phyloP scores from a whole-genome alignment of 2,113 vertebrate genomes.

The Prolemur simus region DNA sequence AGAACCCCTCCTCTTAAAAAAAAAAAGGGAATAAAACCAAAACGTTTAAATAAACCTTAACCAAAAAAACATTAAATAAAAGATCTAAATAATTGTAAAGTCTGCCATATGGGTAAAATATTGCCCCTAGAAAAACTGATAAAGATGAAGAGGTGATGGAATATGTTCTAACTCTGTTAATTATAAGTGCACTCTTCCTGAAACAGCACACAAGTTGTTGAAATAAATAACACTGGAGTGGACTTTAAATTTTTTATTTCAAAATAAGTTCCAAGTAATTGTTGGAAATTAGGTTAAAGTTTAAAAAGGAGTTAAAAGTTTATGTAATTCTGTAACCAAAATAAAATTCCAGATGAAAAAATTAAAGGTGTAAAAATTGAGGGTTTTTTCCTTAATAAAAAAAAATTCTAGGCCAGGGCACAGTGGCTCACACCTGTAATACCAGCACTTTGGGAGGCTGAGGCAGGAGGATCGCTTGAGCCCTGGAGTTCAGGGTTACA shows the following conservation, averaged over 20 bases:
- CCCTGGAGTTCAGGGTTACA: no score
- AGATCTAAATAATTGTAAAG: not conserved
- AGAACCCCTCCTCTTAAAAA: no score
- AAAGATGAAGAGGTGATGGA: not conserved
- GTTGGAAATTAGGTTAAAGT: not conserved
- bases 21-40: not conserved
- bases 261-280: not conserved
- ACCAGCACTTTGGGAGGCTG: no score
- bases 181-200: not conserved
- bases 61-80: not conserved
- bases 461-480: no score
- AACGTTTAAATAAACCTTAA: not conserved
- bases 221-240: not conserved
- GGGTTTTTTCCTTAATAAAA: not conserved
- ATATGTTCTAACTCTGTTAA: not conserved
- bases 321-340: not conserved
- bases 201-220: not conserved
- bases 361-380: not conserved
- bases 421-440: no score
- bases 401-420: no score
- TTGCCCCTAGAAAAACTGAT: not conserved
- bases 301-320: not conserved
- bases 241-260: constrained; percentile 8
- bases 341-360: constrained; percentile 7
- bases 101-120: not conserved